A percentile compares a stretch with the other conserved stretches of the same genome.
Conservation (phyloP, 2,113 vertebrate species). For the Ranitomeya imitator region DNA sequence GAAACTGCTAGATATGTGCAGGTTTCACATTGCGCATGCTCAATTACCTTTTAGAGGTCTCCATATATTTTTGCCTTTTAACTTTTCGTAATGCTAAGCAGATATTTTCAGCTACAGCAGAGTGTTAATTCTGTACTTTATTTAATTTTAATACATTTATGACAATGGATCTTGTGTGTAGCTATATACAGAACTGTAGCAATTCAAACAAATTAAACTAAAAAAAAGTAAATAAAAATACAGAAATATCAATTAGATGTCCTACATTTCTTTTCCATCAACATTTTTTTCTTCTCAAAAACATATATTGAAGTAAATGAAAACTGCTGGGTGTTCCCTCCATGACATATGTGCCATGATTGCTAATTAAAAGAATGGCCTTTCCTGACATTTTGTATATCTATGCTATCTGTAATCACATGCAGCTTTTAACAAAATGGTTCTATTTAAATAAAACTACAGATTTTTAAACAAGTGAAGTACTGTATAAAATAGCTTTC, state of each 20-base stretch:
- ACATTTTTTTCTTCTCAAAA: not conserved
- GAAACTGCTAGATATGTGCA: too few species aligned
- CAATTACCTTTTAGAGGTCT: too few species aligned
- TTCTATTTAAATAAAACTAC: conserved; percentile 44
- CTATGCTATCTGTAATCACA: conserved; percentile 46
- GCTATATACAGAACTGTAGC: not conserved
- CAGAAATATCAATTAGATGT: not conserved
- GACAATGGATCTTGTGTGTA: not conserved
- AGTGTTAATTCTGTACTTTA: not conserved
- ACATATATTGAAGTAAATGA: conserved; percentile 47
- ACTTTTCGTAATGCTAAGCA: too few species aligned
- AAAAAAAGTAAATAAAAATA: not conserved
- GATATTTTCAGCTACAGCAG: too few species aligned
- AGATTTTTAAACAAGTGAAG: conserved; percentile 39
- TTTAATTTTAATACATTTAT: not conserved
- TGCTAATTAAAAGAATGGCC: conserved; percentile 52
- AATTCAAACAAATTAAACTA: not conserved
- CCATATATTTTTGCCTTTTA: too few species aligned
- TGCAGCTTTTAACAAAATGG: conserved; percentile 50
- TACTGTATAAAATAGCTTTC: conserved; percentile 31
- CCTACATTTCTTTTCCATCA: not conserved
- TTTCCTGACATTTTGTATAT: conserved; percentile 54
- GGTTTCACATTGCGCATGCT: too few species aligned
- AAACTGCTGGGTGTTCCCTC: conserved; percentile 46
- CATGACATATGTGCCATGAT: conserved; percentile 18